These are phyloP conservation scores for Apomyelois bistriatella DNA, from an alignment of 2,888 invertebrate species.

Conservation along the genomic window DNA sequence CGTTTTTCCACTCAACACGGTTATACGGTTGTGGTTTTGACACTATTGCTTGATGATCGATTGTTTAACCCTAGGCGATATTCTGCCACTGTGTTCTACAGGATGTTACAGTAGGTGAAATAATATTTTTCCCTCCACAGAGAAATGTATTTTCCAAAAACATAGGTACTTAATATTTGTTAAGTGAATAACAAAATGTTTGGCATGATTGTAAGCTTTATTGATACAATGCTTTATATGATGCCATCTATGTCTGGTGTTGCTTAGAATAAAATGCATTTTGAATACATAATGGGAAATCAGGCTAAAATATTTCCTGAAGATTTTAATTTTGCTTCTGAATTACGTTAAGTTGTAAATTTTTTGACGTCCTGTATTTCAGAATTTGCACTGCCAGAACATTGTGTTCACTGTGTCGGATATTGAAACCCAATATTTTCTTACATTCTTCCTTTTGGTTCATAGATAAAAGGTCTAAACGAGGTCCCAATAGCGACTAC, in stretches of 20 bases:
- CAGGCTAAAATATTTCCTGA: too few relatives aligned
- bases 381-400: neutral
- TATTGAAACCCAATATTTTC: conserved; percentile 13
- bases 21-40: conserved; percentile 8
- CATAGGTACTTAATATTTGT: too few relatives aligned
- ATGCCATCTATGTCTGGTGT: too few relatives aligned
- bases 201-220: too few relatives aligned
- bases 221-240: too few relatives aligned
- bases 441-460: neutral
- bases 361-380: neutral
- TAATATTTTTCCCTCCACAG: too few relatives aligned
- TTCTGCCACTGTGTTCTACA: neutral
- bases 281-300: too few relatives aligned
- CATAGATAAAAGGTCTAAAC: conserved; percentile 11
- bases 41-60: conserved; percentile 13
- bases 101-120: neutral
- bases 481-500: conserved; percentile 6
- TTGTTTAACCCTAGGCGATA: conserved; percentile 6
- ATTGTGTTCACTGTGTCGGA: neutral
- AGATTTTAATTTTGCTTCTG: too few relatives aligned
- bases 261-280: too few relatives aligned
- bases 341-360: too few relatives aligned
- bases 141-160: too few relatives aligned
- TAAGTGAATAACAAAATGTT: too few relatives aligned
- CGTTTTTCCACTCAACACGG: conserved; percentile 9